Conservation (phyloP, 1,140 invertebrate genomes). For the Apolygus lucorum region DNA sequence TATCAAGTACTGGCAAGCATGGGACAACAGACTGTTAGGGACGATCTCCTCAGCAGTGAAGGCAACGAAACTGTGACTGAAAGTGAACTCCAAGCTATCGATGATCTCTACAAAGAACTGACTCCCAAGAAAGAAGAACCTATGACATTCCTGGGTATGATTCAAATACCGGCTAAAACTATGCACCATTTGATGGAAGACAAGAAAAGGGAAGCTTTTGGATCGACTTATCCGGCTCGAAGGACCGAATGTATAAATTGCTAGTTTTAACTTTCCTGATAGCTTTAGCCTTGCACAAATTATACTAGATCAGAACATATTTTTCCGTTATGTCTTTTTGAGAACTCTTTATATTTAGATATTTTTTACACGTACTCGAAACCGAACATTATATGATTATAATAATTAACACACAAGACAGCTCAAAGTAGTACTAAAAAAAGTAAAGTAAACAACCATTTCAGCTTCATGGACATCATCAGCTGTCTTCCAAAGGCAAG, state of each 20-base stretch:
- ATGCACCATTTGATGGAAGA: slow-evolving; percentile 69
- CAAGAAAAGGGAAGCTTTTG: slow-evolving; percentile 60
- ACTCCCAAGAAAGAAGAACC: slow-evolving; percentile 52
- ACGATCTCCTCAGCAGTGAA: slow-evolving; percentile 70
- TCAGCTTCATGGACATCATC: no score
- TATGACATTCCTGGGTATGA: slow-evolving; percentile 50
- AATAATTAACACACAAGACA: no score
- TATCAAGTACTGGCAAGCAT: slow-evolving; percentile 58
- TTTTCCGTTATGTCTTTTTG: no score
- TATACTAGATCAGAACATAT: no score
- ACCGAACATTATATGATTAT: no score
- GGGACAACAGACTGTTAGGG: slow-evolving; percentile 57
- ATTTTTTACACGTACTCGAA: no score
- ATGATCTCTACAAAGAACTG: slow-evolving; percentile 51
- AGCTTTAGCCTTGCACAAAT: no score
- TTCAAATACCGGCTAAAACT: slow-evolving; percentile 70
- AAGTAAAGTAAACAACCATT: no score
- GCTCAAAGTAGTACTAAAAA: no score
- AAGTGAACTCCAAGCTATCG: slow-evolving; percentile 61
- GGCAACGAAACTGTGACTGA: slow-evolving; percentile 67
- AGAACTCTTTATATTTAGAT: no score
- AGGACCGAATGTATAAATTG: slow-evolving; percentile 72
- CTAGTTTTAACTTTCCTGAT: no score
- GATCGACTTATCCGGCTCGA: slow-evolving; percentile 63
- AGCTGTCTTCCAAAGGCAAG: no score